Evolutionary conservation across 2,888 invertebrate species (phyloP).

Genomic region (Melanargia galathea): DNA sequence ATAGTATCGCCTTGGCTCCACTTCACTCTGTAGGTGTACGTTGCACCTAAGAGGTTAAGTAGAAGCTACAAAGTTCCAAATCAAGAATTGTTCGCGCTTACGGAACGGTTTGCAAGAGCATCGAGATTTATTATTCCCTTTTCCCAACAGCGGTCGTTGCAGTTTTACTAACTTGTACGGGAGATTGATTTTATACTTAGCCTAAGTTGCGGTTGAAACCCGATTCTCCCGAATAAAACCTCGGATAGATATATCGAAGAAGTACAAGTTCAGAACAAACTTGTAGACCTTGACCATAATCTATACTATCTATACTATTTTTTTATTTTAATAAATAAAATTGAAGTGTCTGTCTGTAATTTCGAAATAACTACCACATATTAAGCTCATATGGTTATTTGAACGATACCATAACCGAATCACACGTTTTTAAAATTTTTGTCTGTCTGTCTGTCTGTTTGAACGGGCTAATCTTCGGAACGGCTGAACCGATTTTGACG

Average conservation of each 20-base stretch:
- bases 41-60: background rate
- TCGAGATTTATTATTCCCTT: slow-evolving; percentile 20
- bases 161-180: slow-evolving; percentile 14
- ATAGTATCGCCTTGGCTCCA: no score
- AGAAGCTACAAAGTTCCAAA: slow-evolving; percentile 3
- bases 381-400: no score
- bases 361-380: no score
- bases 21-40: no score
- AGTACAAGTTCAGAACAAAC: background rate
- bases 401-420: no score
- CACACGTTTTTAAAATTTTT: no score
- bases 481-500: no score
- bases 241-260: background rate
- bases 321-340: no score
- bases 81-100: slow-evolving; percentile 2
- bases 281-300: background rate
- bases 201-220: slow-evolving; percentile 18
- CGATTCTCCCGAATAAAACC: background rate
- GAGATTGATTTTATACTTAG: slow-evolving; percentile 23
- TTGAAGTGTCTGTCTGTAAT: no score
- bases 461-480: no score
- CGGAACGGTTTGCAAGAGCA: slow-evolving; percentile 7
- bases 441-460: no score
- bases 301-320: no score
- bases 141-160: slow-evolving; percentile 17